These are phyloP conservation scores for Limnephilus rhombicus DNA, from an alignment of 2,888 invertebrate species.

Conservation along the genomic window DNA sequence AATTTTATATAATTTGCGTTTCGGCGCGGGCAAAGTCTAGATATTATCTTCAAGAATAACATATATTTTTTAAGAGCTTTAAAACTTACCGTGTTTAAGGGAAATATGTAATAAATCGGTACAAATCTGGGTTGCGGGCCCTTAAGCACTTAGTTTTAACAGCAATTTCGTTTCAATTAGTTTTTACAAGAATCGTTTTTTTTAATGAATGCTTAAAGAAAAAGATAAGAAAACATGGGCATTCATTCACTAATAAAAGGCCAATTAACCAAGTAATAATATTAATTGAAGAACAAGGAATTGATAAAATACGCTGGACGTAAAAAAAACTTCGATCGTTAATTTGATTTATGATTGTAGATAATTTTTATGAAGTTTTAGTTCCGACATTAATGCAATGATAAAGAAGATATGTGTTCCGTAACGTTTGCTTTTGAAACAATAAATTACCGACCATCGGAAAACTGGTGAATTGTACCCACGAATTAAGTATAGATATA, in stretches of 20 bases:
- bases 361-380: not conserved
- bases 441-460: not conserved
- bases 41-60: too few species aligned
- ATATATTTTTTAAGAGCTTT: too few species aligned
- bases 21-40: too few species aligned
- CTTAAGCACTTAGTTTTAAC: not conserved
- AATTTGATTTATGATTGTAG: not conserved
- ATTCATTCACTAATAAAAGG: not conserved
- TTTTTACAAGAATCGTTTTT: not conserved
- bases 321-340: not conserved
- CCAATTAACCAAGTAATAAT: not conserved
- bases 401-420: not conserved
- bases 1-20: too few species aligned
- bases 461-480: not conserved
- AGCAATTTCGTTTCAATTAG: not conserved
- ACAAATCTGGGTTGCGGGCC: too few species aligned
- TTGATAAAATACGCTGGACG: not conserved
- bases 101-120: too few species aligned
- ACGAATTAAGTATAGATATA: too few species aligned
- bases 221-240: not conserved
- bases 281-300: not conserved
- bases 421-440: not conserved
- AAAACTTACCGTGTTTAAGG: too few species aligned
- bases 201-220: not conserved
- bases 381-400: conserved; percentile 1